Conservation (phyloP, 2,888 invertebrate species). For the Acholoe squamosa region DNA sequence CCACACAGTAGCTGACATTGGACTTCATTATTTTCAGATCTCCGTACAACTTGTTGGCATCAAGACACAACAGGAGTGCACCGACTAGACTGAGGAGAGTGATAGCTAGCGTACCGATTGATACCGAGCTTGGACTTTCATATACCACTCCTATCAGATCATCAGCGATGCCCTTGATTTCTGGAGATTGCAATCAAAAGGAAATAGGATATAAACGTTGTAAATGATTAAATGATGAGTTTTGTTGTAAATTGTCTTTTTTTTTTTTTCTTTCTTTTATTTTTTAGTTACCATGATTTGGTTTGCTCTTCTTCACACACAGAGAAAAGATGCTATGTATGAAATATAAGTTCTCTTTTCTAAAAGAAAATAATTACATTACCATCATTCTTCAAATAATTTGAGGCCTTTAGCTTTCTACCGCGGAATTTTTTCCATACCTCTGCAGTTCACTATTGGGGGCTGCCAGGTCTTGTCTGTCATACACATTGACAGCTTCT, state of each 20-base stretch:
- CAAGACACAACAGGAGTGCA: conserved; percentile 68
- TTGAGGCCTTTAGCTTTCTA: too few relatives aligned
- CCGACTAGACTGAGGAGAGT: conserved; percentile 66
- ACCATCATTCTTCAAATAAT: too few relatives aligned
- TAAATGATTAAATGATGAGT: too few relatives aligned
- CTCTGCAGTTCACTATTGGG: conserved; percentile 67
- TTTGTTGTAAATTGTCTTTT: too few relatives aligned
- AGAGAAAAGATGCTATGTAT: too few relatives aligned
- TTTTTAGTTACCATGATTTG: too few relatives aligned
- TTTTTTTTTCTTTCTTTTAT: too few relatives aligned
- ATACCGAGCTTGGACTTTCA: conserved; percentile 66
- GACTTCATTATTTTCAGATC: conserved; percentile 68
- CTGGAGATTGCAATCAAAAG: conserved; percentile 52
- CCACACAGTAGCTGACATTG: conserved; percentile 60
- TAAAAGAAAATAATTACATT: too few relatives aligned
- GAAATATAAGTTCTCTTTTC: too few relatives aligned
- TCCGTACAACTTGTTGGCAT: conserved; percentile 68
- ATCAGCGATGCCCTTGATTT: conserved; percentile 66
- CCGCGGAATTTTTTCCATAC: conserved; percentile 29
- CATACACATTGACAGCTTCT: conserved; percentile 64
- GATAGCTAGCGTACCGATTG: conserved; percentile 69
- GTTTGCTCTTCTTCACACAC: too few relatives aligned
- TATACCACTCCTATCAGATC: conserved; percentile 67
- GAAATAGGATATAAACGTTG: background rate
- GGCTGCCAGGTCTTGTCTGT: conserved; percentile 69